Conservation (phyloP, 2,888 invertebrate species). For the Cosmia trapezina region DNA sequence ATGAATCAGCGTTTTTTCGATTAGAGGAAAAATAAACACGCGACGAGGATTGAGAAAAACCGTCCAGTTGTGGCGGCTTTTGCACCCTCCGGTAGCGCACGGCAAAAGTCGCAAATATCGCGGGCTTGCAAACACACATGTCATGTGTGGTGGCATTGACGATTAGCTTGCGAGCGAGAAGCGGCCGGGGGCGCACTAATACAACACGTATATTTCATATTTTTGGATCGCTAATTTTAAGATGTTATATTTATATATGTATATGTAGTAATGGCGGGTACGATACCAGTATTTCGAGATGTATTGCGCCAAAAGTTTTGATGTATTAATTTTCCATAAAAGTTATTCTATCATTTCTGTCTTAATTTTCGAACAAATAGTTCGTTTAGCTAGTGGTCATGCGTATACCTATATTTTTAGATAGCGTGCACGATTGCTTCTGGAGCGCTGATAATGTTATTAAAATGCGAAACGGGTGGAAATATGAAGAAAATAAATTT, state of each 20-base stretch:
- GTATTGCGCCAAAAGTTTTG: constrained; percentile 90
- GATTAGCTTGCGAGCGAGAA: constrained; percentile 77
- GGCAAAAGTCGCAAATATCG: constrained; percentile 80
- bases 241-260: constrained; percentile 91
- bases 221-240: constrained; percentile 91
- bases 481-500: constrained; percentile 70
- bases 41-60: constrained; percentile 88
- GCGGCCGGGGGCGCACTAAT: constrained; percentile 87
- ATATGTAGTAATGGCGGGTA: constrained; percentile 89
- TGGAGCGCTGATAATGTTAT: constrained; percentile 78
- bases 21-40: constrained; percentile 73
- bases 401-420: constrained; percentile 86
- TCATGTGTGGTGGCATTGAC: constrained; percentile 50
- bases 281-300: constrained; percentile 88
- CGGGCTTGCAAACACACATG: constrained; percentile 32
- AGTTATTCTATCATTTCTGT: constrained; percentile 83
- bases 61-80: constrained; percentile 89
- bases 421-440: constrained; percentile 89
- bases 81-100: constrained; percentile 85
- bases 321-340: constrained; percentile 89
- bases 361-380: constrained; percentile 79
- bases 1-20: constrained; percentile 64
- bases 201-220: constrained; percentile 90
- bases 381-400: constrained; percentile 90
- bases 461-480: constrained; percentile 67